A percentile compares a stretch with the other conserved stretches of the same genome.
Evolutionary conservation across 1,140 invertebrate genomes (phyloP).

Genomic region (Atta texana): DNA sequence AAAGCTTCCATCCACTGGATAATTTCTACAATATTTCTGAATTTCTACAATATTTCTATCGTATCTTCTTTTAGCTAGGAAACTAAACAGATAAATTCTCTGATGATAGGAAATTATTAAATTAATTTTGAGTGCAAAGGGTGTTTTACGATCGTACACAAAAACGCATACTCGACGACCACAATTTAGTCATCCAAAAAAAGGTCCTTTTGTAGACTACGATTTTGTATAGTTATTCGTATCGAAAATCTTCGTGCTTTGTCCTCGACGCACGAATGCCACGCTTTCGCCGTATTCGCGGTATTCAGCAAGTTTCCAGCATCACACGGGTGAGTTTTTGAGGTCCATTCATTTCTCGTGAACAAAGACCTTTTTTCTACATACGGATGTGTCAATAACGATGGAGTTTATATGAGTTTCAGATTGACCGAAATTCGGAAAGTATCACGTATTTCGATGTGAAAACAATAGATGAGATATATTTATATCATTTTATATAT

Average conservation of each 20-base stretch:
- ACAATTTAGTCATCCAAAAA: not conserved
- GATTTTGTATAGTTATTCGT: conserved; percentile 73
- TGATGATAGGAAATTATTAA: not conserved
- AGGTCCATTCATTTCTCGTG: conserved; percentile 4
- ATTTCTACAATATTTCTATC: not conserved
- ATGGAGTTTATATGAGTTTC: conserved; percentile 7
- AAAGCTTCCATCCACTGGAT: not conserved
- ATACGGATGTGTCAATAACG: conserved; percentile 4
- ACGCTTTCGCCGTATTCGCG: not conserved
- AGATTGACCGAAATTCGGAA: not conserved
- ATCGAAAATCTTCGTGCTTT: conserved; percentile 36
- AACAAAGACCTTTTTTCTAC: conserved; percentile 20
- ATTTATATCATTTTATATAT: not conserved
- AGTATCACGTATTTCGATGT: conserved; percentile 6
- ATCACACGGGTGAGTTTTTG: conserved; percentile 32
- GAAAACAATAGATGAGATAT: not conserved
- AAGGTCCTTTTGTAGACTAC: conserved; percentile 57
- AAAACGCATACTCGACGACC: not conserved
- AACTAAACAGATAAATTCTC: not conserved
- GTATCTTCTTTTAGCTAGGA: not conserved
- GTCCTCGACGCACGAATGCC: not conserved
- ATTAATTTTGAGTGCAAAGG: conserved; percentile 18
- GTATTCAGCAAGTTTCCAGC: conserved; percentile 43
- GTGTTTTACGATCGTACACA: not conserved
- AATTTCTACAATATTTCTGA: not conserved